Evolutionary conservation across 92 coral and sea anemone species (phyloP).

Genomic region (Nematostella vectensis): DNA sequence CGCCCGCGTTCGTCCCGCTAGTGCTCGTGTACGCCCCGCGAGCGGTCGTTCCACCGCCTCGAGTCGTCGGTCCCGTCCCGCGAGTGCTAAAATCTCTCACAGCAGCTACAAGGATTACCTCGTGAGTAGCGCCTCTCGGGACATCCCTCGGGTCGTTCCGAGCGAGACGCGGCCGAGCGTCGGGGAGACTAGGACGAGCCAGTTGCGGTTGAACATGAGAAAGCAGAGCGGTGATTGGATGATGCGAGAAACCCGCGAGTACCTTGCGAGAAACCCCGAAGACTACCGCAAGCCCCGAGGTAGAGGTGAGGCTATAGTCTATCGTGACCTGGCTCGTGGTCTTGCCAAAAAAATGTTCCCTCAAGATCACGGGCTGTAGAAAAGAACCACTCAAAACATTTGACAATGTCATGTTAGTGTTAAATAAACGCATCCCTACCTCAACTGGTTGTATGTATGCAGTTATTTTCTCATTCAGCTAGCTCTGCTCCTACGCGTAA

Average conservation of each 20-base stretch:
- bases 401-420: no score
- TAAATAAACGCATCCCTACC: no score
- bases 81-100: conserved; percentile 42
- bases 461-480: no score
- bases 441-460: no score
- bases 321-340: no score
- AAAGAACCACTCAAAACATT: no score
- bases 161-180: conserved; percentile 8
- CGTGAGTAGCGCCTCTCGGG: conserved; percentile 51
- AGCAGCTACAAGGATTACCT: conserved; percentile 83
- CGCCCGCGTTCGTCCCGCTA: conserved; percentile 46
- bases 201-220: conserved; percentile 47
- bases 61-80: conserved; percentile 43
- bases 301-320: conserved; percentile 19
- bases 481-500: no score
- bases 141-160: conserved; percentile 31
- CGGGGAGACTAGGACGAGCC: conserved; percentile 65
- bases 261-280: conserved; percentile 52
- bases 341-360: no score
- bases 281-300: conserved; percentile 40
- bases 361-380: no score
- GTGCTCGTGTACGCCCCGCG: conserved; percentile 60
- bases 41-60: conserved; percentile 23
- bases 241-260: conserved; percentile 54
- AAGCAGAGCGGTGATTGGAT: conserved; percentile 57